A percentile compares a stretch with the other conserved stretches of the same genome.
phyloP scores from a whole-genome alignment of 1,140 invertebrate genomes.

The Caenorhabditis remanei region DNA sequence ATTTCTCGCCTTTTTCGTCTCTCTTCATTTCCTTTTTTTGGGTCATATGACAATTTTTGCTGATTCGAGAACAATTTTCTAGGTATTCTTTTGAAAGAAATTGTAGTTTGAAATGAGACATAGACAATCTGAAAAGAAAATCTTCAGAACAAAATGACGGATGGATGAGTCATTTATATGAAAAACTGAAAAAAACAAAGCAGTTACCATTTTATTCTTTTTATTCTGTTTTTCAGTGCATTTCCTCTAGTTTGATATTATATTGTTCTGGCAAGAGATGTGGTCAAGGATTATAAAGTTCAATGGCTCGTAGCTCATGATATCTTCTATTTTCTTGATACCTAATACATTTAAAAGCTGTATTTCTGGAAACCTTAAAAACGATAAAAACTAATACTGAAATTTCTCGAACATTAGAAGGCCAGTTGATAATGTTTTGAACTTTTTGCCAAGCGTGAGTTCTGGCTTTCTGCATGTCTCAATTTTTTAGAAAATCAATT shows the following conservation, averaged over 20 bases:
- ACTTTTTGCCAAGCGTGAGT: too few species aligned
- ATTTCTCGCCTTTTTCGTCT: background rate
- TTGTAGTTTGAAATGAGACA: background rate
- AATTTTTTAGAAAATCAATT: too few species aligned
- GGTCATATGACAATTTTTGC: background rate
- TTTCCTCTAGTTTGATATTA: background rate
- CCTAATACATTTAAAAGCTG: too few species aligned
- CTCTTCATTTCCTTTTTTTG: background rate
- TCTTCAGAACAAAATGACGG: background rate
- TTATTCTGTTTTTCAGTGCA: background rate
- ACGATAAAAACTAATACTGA: too few species aligned
- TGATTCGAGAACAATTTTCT: slow-evolving; percentile 13
- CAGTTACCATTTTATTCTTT: background rate
- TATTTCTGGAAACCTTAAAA: too few species aligned
- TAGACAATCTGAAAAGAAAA: background rate
- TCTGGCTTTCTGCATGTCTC: too few species aligned
- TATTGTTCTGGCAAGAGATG: too few species aligned
- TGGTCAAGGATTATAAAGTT: too few species aligned
- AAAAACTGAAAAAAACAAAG: background rate
- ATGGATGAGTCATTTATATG: background rate
- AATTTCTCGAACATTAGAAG: too few species aligned
- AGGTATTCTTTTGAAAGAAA: background rate
- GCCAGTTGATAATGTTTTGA: too few species aligned
- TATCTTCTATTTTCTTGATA: too few species aligned
- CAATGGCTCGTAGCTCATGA: too few species aligned